Evolutionary conservation across 2,888 invertebrate species (phyloP), one percentile per base, ranked within the genome.

Genomic region (Selenia dentaria): DNA sequence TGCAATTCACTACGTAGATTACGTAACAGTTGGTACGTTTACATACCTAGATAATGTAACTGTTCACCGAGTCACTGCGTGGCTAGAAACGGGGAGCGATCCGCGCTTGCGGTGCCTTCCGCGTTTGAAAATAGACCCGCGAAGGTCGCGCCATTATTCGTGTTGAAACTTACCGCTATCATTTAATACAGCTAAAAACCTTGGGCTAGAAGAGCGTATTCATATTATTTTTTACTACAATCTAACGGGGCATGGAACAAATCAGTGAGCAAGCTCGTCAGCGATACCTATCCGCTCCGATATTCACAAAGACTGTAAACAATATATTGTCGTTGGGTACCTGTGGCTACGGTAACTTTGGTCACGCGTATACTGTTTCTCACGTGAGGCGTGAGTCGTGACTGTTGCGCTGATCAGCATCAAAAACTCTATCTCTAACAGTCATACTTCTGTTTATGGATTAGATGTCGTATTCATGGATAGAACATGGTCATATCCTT

Each of bases 111-210:
- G 72, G 73, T 75, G 81, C 74, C 88, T 90, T 90, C 89, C 89
- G 89, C 74, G 83, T 88, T 84, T 70, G 82, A 87, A 82, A 89
- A 84, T 89, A 90, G 87, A 78, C 67, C 40, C 70, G 64, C 67
- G 88, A 90, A 89, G 89, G 89, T 79, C 89, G 75, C 52, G 62
- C 64, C 73, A 77, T 79, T 79, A 82, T 81, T 80, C 70, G 75
- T 67, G 72, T 74, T 66, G 67, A 60, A 68, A 67, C 64, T 66
- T 53, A 71, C 69, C 64, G 60, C 66, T 65, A 64, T 68, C 62
- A 64, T 68, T 67, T 63, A 57, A 68, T 64, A 67, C 66, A 72
- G 64, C n/a, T 59, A 65, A 63, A 70, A 79, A 76, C 82, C 77
- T 83, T 83, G 79, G 74, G 64, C 39, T 48, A 51, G 51, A 52